These are phyloP conservation scores for Erpetoichthys calabaricus DNA, from an alignment of 2,797 vertebrate species.

Conservation along the genomic window DNA sequence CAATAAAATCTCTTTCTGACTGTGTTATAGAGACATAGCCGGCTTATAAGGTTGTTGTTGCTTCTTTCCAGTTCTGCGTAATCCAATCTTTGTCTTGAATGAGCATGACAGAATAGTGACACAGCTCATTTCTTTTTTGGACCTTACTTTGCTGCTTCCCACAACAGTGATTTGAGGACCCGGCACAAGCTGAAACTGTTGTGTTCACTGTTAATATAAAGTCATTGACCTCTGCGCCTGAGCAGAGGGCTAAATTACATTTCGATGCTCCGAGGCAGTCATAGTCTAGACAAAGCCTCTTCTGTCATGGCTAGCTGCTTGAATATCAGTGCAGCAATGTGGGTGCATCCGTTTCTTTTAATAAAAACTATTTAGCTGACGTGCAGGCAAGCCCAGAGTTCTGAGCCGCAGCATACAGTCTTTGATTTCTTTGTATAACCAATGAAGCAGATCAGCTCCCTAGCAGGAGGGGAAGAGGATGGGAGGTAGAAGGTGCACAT, in stretches of 20 bases:
- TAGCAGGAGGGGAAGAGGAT: not conserved
- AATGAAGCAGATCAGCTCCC: not conserved
- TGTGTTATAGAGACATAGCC: not conserved
- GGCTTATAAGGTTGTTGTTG: slow-evolving; percentile 4
- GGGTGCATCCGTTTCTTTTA: slow-evolving; percentile 43
- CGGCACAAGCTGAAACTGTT: slow-evolving; percentile 56
- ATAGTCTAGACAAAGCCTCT: slow-evolving; percentile 45
- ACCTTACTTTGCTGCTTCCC: slow-evolving; percentile 50
- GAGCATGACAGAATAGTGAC: slow-evolving; percentile 48
- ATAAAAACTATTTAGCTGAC: slow-evolving; percentile 41
- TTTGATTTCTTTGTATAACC: not conserved
- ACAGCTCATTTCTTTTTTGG: slow-evolving; percentile 54
- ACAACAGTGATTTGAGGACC: slow-evolving; percentile 62
- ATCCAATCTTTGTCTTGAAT: slow-evolving; percentile 1
- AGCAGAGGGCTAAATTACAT: slow-evolving; percentile 60
- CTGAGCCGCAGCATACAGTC: slow-evolving; percentile 7
- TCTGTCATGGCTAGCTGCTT: slow-evolving; percentile 52
- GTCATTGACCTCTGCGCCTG: slow-evolving; percentile 63
- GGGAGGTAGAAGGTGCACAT: too few relatives aligned
- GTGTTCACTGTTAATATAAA: slow-evolving; percentile 69
- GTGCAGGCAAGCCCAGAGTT: slow-evolving; percentile 44
- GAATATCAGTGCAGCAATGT: slow-evolving; percentile 45
- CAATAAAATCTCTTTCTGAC: slow-evolving; percentile 33
- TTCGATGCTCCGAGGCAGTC: slow-evolving; percentile 58
- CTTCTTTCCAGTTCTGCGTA: not conserved